phyloP scores from a whole-genome alignment of 2,888 invertebrate genomes.

The Epirrhoe tristata region DNA sequence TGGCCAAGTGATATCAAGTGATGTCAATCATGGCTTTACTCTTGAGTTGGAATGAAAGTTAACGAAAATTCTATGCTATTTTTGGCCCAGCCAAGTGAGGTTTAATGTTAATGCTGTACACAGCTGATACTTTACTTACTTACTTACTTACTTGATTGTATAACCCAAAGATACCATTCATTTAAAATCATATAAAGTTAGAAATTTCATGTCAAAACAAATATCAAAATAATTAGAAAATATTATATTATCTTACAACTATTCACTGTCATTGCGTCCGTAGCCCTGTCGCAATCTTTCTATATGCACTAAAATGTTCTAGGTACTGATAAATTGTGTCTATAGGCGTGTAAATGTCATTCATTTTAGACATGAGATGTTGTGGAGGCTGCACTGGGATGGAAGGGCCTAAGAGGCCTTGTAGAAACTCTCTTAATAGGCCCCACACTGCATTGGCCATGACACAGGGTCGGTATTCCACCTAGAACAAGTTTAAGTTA shows the following conservation, averaged over 20 bases:
- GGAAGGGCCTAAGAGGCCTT: slow-evolving; percentile 93
- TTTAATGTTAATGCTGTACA: too few relatives aligned
- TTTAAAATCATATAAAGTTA: not conserved
- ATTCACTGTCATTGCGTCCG: slow-evolving; percentile 52
- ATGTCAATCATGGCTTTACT: too few relatives aligned
- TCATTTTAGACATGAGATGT: slow-evolving; percentile 90
- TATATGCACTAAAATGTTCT: slow-evolving; percentile 95
- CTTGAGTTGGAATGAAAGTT: too few relatives aligned
- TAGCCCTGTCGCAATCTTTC: slow-evolving; percentile 88
- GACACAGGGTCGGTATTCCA: slow-evolving; percentile 96
- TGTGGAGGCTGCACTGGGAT: slow-evolving; percentile 91
- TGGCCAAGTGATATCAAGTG: too few relatives aligned
- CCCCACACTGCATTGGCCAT: slow-evolving; percentile 96
- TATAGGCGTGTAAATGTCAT: slow-evolving; percentile 94
- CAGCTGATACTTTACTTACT: too few relatives aligned
- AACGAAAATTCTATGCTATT: too few relatives aligned
- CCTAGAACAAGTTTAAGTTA: slow-evolving; percentile 67
- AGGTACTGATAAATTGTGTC: slow-evolving; percentile 97
- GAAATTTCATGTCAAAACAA: not conserved
- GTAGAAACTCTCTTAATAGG: slow-evolving; percentile 95
- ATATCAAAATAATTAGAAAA: not conserved
- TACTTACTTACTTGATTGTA: too few relatives aligned
- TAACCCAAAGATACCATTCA: too few relatives aligned
- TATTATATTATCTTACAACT: slow-evolving; percentile 5
- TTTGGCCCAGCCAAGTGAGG: too few relatives aligned